Evolutionary conservation across 2,113 vertebrate genomes (phyloP), one percentile per base, ranked within the genome.

Genomic region (Antigone vipio): DNA sequence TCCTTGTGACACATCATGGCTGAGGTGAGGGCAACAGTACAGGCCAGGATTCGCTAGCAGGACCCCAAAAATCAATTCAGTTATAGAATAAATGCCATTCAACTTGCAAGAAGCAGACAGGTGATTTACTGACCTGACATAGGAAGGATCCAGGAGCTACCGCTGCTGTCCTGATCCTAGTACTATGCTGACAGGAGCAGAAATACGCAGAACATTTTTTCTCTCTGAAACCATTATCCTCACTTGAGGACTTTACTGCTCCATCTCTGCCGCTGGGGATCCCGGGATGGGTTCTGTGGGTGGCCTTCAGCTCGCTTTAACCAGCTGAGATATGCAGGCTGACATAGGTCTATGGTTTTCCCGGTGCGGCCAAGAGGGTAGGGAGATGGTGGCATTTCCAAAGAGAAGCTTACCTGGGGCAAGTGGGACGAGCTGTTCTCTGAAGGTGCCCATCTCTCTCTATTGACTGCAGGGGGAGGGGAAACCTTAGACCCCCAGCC

Each of bases 171-270:
- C 44, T 56, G 5, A 26, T 60, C 21, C 23, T 22, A 32, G 22
- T 30, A 64, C 18, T 5, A 4, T n/a, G 50, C 7, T 66, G 30
- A 52, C 0, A 0, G 24, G 5, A 71, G 7, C 19, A 47, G 44
- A 82, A 92, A 71, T 45, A 78, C 2, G 5, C 27, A 74, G 38
- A 53, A 64, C 32, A 3, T 4, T 53, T 76, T 76, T 62, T 77
- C 16, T 66, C 9, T 76, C 62, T 42, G 17, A 18, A 44, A 53
- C 10, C 4, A 38, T 19, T 19, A 32, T 5, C 38, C 15, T 62
- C 32, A 49, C 6, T 15, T 7, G 2, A 84, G 50, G 27, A 68
- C 8, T 73, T 76, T 44, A 52, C 6, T 42, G 42, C 4, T 91
- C 19, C 9, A 14, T 53, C n/a, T 90, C 40, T 79, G n/a, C n/a